These are phyloP conservation scores for Lasioglossum albipes DNA, from an alignment of 1,140 invertebrate genomes.

Conservation along the genomic window DNA sequence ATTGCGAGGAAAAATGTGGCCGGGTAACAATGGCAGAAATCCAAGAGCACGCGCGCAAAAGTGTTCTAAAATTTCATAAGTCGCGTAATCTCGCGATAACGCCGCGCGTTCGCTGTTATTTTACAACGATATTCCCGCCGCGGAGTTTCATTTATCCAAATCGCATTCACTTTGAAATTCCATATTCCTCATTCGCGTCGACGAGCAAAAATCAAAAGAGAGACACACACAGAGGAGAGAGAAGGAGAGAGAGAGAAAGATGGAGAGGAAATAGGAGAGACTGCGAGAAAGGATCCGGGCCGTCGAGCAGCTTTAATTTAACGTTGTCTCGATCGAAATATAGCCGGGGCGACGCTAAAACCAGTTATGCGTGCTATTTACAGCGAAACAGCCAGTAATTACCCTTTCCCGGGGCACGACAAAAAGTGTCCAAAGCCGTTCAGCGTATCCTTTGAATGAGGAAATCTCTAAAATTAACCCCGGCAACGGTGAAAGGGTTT, in stretches of 20 bases:
- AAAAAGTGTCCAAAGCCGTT: slow-evolving; percentile 59
- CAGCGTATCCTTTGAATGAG: slow-evolving; percentile 55
- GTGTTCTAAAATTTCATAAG: no score
- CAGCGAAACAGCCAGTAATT: slow-evolving; percentile 20
- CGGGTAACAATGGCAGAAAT: no score
- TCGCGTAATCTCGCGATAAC: no score
- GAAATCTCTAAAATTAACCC: slow-evolving; percentile 67
- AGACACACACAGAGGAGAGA: no score
- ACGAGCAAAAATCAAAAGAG: background rate
- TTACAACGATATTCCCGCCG: no score
- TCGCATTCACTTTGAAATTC: background rate
- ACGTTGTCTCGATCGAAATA: background rate
- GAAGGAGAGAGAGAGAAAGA: no score
- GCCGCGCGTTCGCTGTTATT: no score
- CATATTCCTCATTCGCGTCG: background rate
- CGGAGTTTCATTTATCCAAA: background rate
- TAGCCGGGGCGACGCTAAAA: background rate
- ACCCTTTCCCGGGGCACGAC: slow-evolving; percentile 32
- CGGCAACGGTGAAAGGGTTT: slow-evolving; percentile 51
- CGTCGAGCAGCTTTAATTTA: slow-evolving; percentile 13
- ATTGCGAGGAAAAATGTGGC: no score
- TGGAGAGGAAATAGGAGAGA: background rate
- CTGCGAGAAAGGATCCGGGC: background rate
- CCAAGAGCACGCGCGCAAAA: no score
- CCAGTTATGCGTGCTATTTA: slow-evolving; percentile 33